Conservation (phyloP, 2,888 invertebrate genomes). For the Boloria selene region DNA sequence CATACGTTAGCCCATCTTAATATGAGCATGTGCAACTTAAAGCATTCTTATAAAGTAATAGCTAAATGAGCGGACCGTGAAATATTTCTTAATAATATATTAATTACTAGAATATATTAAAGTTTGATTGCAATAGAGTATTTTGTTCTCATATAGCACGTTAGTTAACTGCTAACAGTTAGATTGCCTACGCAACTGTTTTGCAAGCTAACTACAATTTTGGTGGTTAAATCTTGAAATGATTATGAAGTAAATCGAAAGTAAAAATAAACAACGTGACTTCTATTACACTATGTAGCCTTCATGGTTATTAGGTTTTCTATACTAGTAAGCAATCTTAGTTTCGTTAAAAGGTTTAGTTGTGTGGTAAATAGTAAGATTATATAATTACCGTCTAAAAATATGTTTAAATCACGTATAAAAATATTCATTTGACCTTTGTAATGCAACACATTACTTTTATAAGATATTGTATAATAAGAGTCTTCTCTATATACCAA, state of each 20-base stretch:
- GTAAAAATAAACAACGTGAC: conserved; percentile 6
- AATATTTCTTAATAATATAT: conserved; percentile 54
- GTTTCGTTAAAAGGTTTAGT: background rate
- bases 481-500: no score
- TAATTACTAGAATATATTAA: conserved; percentile 47
- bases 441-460: no score
- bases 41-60: conserved; percentile 27
- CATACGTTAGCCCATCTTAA: conserved; percentile 2
- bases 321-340: background rate
- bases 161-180: conserved; percentile 11
- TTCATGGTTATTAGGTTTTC: conserved; percentile 5
- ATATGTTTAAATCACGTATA: no score
- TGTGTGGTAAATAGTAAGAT: background rate
- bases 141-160: conserved; percentile 42
- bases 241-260: conserved; percentile 22
- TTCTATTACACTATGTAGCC: background rate
- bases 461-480: no score
- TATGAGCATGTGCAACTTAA: conserved; percentile 19
- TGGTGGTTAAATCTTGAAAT: conserved; percentile 1
- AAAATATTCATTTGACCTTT: no score
- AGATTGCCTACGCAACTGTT: conserved; percentile 31
- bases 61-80: conserved; percentile 48
- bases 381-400: no score
- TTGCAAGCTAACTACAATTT: conserved; percentile 20
- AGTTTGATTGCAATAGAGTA: conserved; percentile 40